Evolutionary conservation across 1,140 invertebrate species (phyloP), one percentile per base, ranked within the genome.

Genomic region (Procambarus clarkii): DNA sequence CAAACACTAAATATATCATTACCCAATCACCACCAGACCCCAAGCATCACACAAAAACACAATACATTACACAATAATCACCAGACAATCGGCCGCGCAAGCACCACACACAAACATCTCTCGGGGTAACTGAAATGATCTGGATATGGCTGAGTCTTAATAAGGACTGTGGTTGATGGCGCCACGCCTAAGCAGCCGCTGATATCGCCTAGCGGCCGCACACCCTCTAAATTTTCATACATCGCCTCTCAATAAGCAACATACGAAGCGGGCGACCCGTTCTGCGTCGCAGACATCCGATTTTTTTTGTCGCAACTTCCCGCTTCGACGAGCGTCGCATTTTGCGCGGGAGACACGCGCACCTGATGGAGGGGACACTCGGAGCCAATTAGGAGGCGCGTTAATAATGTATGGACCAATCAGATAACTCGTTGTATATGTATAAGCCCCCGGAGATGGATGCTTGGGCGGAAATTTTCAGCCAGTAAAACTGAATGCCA

Each of bases 361-460:
- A 18, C 24, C 81, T 83, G 81, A 83, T 83, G 54, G 21, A 83
- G n/a, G 81, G 69, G 81, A 83, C 81, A 83, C 44, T 24, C n/a
- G 69, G 24, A 83, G n/a, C 81, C 81, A 83, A 83, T 83, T 83
- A 83, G 34, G 81, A 83, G 50, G 58, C 58, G 81, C 58, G 81
- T 83, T 83, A 83, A 83, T 83, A 83, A 83, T 83, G 81, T 83
- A 83, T 69, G 81, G 81, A 69, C 34, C 58, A 83, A 83, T 83
- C 81, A 69, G 81, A 83, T 83, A 83, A 44, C 46, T 15, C 18
- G 46, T 83, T 83, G 69, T 64, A 83, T 44, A 50, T 69, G 45
- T 71, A 54, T 44, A 77, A 76, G 77, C 48, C 46, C 44, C 2
- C 48, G 50, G 50, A 64, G 81, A 83, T 45, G 60, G 60, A 83